Base-by-base conservation (phyloP, 2,888 invertebrate species). In the Eristalis arbustorum region DNA sequence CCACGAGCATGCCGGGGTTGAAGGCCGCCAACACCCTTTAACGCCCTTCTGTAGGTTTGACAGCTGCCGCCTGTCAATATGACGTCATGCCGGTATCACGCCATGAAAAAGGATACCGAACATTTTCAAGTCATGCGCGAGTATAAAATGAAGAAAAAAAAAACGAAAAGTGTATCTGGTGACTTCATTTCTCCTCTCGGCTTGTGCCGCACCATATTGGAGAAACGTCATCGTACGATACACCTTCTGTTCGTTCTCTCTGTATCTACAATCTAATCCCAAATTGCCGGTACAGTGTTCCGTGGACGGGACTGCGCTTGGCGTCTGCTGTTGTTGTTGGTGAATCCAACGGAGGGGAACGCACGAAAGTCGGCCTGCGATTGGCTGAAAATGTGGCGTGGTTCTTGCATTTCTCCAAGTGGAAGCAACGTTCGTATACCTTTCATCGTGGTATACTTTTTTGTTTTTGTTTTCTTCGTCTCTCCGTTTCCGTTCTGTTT, bases 371-470 rank as follows among this genome's bases (percentile, higher is more conserved):
- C 73, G 23, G 56, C 10, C 63, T 79, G 67, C 83, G 75, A 87
- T 87, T 87, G 87, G 87, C 64, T 72, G 74, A 87, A 87, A 87
- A 87, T 72, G 83, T 87, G 87, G 87, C 87, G 87, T 87, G 87
- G 87, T 87, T 87, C 87, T 79, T 82, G 79, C 87, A 87, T 79
- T 82, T 83, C 83, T 82, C 68, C 64, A 81, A 62, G 66, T 66
- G 63, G 71, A 68, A 57, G 13, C 11, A 23, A 10, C 23, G 23
- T 23, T 14, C 57, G 22, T 57, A 42, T 49, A 49, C 49, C 49
- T 49, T 49, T 49, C n/a, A 37, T 68, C 37, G 2, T 13, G n/a
- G 6, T 64, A n/a, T n/a, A n/a, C 28, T 68, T 75, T 34, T 63
- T 42, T 72, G 11, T 34, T 22, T 62, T 57, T 57, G 23, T 37